Evolutionary conservation across 2,113 vertebrate species (phyloP).

Genomic region (Sinocyclocheilus anophthalmus): DNA sequence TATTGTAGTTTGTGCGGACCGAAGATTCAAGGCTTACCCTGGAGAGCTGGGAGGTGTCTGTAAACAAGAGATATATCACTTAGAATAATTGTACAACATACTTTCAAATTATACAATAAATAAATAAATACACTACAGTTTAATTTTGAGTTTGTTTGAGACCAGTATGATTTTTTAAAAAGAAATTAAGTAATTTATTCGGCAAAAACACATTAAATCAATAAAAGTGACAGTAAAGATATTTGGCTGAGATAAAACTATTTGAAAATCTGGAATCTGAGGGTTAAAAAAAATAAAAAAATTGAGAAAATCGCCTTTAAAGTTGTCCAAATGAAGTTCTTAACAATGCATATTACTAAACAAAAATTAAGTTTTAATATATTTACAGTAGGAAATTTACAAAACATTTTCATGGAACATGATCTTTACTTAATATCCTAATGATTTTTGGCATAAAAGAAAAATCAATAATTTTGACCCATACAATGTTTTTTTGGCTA

Average conservation of each 20-base stretch:
- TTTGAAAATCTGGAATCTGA: too few species aligned
- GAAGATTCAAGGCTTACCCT: conserved; percentile 80
- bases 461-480: too few species aligned
- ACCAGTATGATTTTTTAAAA: not conserved
- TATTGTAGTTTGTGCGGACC: conserved; percentile 45
- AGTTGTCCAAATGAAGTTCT: too few species aligned
- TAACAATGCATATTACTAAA: too few species aligned
- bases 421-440: too few species aligned
- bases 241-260: not conserved
- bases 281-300: too few species aligned
- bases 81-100: not conserved
- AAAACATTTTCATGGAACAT: too few species aligned
- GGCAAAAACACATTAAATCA: not conserved
- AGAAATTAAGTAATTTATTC: not conserved
- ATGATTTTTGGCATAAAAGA: too few species aligned
- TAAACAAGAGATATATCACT: not conserved
- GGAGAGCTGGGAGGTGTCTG: conserved; percentile 80
- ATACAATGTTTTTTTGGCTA: too few species aligned
- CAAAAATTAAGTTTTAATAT: too few species aligned
- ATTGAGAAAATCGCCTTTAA: too few species aligned
- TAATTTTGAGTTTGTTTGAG: not conserved
- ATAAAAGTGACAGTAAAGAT: not conserved
- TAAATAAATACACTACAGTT: not conserved
- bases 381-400: too few species aligned
- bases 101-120: not conserved